These are phyloP conservation scores for Hoplodrina ambigua DNA, from an alignment of 2,888 invertebrate species.

Conservation along the genomic window DNA sequence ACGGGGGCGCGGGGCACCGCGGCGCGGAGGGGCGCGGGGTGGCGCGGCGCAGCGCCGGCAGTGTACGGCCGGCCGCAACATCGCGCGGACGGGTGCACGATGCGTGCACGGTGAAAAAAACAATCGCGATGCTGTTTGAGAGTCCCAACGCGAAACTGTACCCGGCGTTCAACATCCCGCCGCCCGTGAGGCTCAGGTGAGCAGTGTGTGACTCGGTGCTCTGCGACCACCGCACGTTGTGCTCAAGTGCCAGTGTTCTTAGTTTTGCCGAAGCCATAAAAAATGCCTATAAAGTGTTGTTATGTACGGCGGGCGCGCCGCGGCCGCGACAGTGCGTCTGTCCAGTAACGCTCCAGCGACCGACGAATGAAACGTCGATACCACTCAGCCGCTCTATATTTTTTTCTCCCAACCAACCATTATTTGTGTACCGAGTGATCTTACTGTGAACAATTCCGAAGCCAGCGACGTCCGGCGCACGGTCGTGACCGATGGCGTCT, in stretches of 20 bases:
- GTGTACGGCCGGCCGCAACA: conserved; percentile 84
- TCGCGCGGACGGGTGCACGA: conserved; percentile 79
- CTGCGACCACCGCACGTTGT: conserved; percentile 51
- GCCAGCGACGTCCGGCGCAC: conserved; percentile 42
- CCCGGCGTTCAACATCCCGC: conserved; percentile 93
- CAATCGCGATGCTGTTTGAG: conserved; percentile 92
- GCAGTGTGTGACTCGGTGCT: conserved; percentile 63
- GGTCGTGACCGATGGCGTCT: conserved; percentile 37
- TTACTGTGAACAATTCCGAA: conserved; percentile 37
- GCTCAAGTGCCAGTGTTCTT: conserved; percentile 74
- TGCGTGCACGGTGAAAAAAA: conserved; percentile 85
- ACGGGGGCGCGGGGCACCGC: conserved; percentile 75
- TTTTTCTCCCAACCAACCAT: conserved; percentile 61
- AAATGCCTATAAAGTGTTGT: conserved; percentile 79
- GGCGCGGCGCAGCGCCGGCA: conserved; percentile 73
- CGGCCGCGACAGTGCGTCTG: conserved; percentile 75
- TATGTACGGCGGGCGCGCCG: conserved; percentile 72
- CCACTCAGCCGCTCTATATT: conserved; percentile 70
- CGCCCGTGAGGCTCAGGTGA: conserved; percentile 91
- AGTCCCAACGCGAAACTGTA: conserved; percentile 93
- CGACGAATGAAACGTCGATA: conserved; percentile 80
- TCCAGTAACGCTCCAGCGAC: conserved; percentile 74
- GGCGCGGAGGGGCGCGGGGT: conserved; percentile 71
- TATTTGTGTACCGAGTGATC: conserved; percentile 53
- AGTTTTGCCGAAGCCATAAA: conserved; percentile 78